Base-by-base conservation (phyloP, 2,888 invertebrate genomes). In the Hypsopygia costalis region DNA sequence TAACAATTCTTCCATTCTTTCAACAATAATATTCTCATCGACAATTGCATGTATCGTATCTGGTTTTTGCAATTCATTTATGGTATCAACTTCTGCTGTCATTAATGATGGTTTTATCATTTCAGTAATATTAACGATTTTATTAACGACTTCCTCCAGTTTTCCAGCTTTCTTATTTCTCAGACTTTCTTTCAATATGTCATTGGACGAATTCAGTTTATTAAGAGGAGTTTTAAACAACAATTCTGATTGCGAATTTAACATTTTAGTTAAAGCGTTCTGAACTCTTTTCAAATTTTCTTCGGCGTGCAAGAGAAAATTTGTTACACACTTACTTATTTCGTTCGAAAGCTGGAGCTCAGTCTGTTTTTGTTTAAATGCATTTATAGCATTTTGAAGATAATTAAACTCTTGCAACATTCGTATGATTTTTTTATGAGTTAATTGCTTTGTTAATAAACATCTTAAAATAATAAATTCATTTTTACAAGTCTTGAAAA, bases 401-500 rank as follows among this genome's bases (percentile, higher is more conserved):
- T 58, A 60, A 36, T 44, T 64, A 50, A 79, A 82, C 51, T 83
- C 77, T 57, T 83, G 81, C 11, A 85, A 48, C 21, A 86, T 56
- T 44, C 85, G 63, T 39, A 86, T 81, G 8, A 83, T 47, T 60
- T 71, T 76, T 43, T 82, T 86, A 43, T 75, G 74, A 40, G 60
- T 78, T 3, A 70, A 49, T 32, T 63, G 57, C 49, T 81, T 81
- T 20, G 63, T 57, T 33, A 81, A 62, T 6, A 85, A 60, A 42
- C 62, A 69, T 30, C 67, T 58, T 28, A 86, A 49, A 41, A 85
- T 65, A 0, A 69, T 67, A 44, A 85, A 79, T 55, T 81, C 70
- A 47, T 65, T 73, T 51, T 74, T 77, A 40, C 77, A 81, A 3
- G 51, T 73, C 38, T 65, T 72, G 22, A 80, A 74, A 43, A 82